A percentile compares a stretch with the other conserved stretches of the same genome.
These are phyloP conservation scores for Amphiduros pacificus DNA, from an alignment of 2,888 invertebrate species.

Conservation along the genomic window DNA sequence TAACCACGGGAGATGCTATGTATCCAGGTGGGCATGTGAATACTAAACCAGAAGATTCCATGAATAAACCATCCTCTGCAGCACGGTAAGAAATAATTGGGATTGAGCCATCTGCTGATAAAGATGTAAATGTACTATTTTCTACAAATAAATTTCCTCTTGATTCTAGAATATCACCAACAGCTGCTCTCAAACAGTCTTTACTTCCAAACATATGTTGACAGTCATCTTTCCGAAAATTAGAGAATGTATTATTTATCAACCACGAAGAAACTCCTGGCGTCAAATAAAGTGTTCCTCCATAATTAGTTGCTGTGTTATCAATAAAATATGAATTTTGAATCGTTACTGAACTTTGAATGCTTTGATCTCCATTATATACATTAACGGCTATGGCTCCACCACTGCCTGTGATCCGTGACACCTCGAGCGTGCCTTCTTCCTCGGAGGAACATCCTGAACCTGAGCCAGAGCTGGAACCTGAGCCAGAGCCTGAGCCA, in stretches of 20 bases:
- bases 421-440: no score
- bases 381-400: conserved; percentile 1
- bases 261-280: conserved; percentile 3
- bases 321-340: conserved; percentile 9
- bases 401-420: conserved; percentile 9
- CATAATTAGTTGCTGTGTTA: conserved; percentile 20
- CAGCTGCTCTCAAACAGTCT: no score
- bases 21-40: conserved; percentile 4
- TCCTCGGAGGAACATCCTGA: no score
- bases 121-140: background rate
- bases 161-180: conserved; percentile 9
- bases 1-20: background rate
- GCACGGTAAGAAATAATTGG: conserved; percentile 10
- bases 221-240: no score
- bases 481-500: no score
- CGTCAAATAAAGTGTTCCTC: conserved; percentile 21
- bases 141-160: background rate
- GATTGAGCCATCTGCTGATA: background rate
- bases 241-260: background rate
- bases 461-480: no score
- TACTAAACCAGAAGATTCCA: background rate
- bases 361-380: background rate
- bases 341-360: conserved; percentile 5
- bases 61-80: conserved; percentile 7
- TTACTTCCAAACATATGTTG: no score